Conservation (phyloP, 2,797 vertebrate genomes). For the Pantherophis vulpinus region DNA sequence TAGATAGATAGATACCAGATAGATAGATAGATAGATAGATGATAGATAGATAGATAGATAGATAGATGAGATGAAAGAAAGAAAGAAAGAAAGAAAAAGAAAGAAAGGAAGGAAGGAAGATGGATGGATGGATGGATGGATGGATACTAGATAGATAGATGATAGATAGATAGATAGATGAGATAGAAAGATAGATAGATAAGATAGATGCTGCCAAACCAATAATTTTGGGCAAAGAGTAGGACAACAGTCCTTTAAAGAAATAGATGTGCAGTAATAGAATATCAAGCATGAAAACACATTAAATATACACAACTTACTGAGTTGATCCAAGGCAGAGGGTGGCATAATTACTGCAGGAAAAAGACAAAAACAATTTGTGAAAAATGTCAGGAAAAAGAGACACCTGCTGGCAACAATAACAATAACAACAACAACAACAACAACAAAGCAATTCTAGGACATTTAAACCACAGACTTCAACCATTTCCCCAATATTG, state of each 20-base stretch:
- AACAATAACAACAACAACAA: rapidly evolving
- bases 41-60: too few species aligned
- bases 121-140: too few species aligned
- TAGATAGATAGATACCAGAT: too few species aligned
- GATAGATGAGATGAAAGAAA: too few species aligned
- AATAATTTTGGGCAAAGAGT: background rate
- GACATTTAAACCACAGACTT: background rate
- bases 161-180: too few species aligned
- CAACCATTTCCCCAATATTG: too few species aligned
- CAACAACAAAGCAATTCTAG: background rate
- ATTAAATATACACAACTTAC: constrained; percentile 74
- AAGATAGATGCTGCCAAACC: background rate
- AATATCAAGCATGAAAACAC: background rate
- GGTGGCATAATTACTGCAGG: constrained; percentile 97
- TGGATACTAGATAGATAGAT: too few species aligned
- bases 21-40: too few species aligned
- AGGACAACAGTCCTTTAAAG: background rate
- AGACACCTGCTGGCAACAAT: background rate
- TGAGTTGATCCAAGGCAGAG: constrained; percentile 96
- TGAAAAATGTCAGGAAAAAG: background rate
- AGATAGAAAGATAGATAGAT: rapidly evolving
- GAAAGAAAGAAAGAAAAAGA: too few species aligned
- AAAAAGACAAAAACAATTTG: constrained; percentile 40
- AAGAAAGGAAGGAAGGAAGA: too few species aligned
- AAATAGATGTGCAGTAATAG: background rate